These are phyloP conservation scores for Tribolium madens DNA, from an alignment of 1,140 invertebrate species.

Conservation along the genomic window DNA sequence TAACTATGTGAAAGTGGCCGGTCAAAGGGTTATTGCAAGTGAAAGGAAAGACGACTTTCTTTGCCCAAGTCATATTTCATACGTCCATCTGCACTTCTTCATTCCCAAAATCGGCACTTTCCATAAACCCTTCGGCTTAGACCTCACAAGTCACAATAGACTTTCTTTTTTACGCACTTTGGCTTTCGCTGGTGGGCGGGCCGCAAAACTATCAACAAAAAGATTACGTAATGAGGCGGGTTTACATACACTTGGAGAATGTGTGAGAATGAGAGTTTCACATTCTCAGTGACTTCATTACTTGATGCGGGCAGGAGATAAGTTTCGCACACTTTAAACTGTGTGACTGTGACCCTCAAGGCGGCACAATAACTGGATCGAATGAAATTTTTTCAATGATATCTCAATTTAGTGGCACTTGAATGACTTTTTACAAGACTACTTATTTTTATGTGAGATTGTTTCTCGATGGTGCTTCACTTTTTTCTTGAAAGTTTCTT, in stretches of 20 bases:
- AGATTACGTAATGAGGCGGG: not conserved
- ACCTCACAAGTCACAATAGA: not conserved
- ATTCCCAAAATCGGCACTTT: conserved; percentile 14
- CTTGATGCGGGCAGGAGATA: not conserved
- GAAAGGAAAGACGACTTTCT: conserved; percentile 47
- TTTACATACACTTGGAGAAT: not conserved
- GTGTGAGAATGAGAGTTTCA: not conserved
- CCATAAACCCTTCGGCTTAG: conserved; percentile 1
- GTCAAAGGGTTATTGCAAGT: conserved; percentile 46
- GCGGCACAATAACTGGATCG: not conserved
- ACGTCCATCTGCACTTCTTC: not conserved
- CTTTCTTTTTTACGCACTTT: conserved; percentile 4
- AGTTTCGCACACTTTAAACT: not conserved
- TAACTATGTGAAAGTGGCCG: conserved; percentile 29
- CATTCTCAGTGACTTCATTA: not conserved
- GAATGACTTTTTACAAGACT: not conserved
- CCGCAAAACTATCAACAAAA: not conserved
- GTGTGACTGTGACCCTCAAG: not conserved
- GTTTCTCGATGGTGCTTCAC: not conserved
- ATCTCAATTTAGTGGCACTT: not conserved
- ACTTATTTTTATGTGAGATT: not conserved
- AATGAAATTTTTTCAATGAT: not conserved
- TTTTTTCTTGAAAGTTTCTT: not conserved
- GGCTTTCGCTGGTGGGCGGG: not conserved
- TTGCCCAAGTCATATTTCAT: conserved; percentile 40